A percentile compares a stretch with the other conserved stretches of the same genome.
phyloP scores from a whole-genome alignment of 2,888 invertebrate genomes.

The Tenthredo notha region DNA sequence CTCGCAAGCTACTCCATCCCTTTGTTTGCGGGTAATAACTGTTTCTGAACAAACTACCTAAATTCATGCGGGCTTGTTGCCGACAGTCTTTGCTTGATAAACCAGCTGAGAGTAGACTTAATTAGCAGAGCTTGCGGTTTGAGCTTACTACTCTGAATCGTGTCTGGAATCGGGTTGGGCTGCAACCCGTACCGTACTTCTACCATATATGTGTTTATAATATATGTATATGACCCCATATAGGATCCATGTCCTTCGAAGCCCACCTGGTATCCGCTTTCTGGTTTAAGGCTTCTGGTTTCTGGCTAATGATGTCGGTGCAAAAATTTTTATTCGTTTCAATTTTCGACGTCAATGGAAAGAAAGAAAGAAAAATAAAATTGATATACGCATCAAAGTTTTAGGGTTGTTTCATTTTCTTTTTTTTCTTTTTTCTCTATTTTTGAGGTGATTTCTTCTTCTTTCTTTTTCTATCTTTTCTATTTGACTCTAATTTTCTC shows the following conservation, averaged over 20 bases:
- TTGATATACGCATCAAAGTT: neutral
- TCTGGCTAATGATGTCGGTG: neutral
- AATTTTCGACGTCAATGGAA: neutral
- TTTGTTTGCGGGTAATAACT: constrained; percentile 16
- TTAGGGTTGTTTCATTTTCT: neutral
- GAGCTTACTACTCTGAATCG: constrained; percentile 11
- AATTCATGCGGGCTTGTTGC: constrained; percentile 26
- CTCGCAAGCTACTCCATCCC: neutral
- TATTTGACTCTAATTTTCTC: neutral
- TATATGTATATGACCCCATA: neutral
- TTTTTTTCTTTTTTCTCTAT: neutral
- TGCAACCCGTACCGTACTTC: neutral
- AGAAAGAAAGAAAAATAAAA: no score
- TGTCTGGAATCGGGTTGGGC: constrained; percentile 2
- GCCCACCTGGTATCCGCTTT: neutral
- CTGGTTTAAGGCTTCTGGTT: neutral
- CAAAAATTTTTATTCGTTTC: neutral
- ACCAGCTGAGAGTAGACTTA: constrained; percentile 67
- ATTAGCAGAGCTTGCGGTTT: constrained; percentile 62
- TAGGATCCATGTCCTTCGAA: neutral
- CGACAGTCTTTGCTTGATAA: constrained; percentile 64
- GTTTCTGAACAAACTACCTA: neutral
- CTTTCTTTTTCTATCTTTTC: neutral
- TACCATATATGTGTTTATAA: neutral
- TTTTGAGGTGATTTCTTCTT: neutral